Base-by-base conservation (phyloP, 2,888 invertebrate genomes). In the Tetanocera ferruginea region DNA sequence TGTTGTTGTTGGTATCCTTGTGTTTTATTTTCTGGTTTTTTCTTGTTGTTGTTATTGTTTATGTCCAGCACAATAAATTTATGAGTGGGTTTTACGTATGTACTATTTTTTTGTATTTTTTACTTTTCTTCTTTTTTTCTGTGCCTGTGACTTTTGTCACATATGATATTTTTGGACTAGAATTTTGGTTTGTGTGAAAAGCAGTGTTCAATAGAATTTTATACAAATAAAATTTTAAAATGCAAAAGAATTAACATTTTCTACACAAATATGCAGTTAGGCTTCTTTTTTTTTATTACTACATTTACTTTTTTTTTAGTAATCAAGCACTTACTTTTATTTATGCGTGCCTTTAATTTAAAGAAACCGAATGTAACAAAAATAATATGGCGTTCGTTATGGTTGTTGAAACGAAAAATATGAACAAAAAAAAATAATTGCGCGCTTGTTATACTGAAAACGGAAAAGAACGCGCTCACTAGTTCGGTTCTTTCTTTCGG, bases 21-120 rank as follows among this genome's bases (percentile, higher is more conserved):
- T 60, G 43, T 43, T 25, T 60, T 34, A 19, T n/a, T 28, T 71
- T 71, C 6, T 62, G 19, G 14, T 66, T 19, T 52, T n/a, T 62
- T 11, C n/a, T 37, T 14, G 14, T 74, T 28, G 11, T 74, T 25
- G 23, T 74, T 64, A 49, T 55, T 34, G n/a, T 60, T 23, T 28
- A 37, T 75, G 74, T 51, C 51, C 74, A 67, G 75, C 67, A 55
- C 75, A 75, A 75, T 55, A 75, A 52, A 67, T 67, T 67, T 57
- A 34, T 55, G 51, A 75, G 75, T 75, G 75, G 55, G 67, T 52
- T 75, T 75, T 37, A 11, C 34, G 23, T 75, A 19, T n/a, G n/a
- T 28, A 25, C 31, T 17, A 14, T 31, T 64, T 31, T 14, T n/a
- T n/a, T 55, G 8, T 57, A 5, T 19, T 23, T 57, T 23, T 4